These are phyloP conservation scores for Botia kubotai DNA, from an alignment of 2,797 vertebrate genomes.

Conservation along the genomic window DNA sequence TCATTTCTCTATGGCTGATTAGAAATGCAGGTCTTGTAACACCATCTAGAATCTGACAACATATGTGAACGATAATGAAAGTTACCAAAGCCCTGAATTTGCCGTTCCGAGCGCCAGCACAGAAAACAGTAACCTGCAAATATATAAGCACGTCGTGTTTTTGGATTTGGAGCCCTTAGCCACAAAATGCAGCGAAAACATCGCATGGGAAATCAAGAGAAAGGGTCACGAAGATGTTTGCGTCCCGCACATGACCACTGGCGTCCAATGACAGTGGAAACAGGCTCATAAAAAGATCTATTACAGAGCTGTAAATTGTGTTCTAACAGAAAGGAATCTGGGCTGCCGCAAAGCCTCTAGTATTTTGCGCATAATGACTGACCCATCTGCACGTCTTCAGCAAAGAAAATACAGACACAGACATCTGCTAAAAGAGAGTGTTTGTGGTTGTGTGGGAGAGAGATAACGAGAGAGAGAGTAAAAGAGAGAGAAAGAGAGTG, in stretches of 20 bases:
- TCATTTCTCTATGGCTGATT: constrained; percentile 35
- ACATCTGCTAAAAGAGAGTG: constrained; percentile 25
- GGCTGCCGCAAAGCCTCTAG: constrained; percentile 91
- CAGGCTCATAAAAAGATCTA: constrained; percentile 98
- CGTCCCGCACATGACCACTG: constrained; percentile 97
- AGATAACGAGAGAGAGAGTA: not conserved
- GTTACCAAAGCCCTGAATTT: constrained; percentile 50
- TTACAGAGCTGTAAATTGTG: constrained; percentile 99
- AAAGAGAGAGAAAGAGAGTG: not conserved
- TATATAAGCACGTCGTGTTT: constrained; percentile 82
- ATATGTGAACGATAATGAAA: constrained; percentile 50
- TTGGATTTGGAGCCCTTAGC: constrained; percentile 86
- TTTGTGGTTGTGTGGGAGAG: not conserved
- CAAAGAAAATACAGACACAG: constrained; percentile 21
- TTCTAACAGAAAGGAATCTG: constrained; percentile 98
- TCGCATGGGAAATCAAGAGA: constrained; percentile 97
- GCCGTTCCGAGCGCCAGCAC: constrained; percentile 53
- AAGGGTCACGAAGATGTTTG: constrained; percentile 95
- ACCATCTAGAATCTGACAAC: constrained; percentile 59
- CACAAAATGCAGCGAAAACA: constrained; percentile 89
- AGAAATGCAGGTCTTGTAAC: constrained; percentile 60
- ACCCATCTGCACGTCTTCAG: constrained; percentile 72
- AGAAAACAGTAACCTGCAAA: constrained; percentile 49
- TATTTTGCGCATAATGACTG: constrained; percentile 87
- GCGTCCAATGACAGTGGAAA: constrained; percentile 97